Conservation (phyloP, 53 echinoderm and acorn worm genomes). For the Hippasteria phrygiana region DNA sequence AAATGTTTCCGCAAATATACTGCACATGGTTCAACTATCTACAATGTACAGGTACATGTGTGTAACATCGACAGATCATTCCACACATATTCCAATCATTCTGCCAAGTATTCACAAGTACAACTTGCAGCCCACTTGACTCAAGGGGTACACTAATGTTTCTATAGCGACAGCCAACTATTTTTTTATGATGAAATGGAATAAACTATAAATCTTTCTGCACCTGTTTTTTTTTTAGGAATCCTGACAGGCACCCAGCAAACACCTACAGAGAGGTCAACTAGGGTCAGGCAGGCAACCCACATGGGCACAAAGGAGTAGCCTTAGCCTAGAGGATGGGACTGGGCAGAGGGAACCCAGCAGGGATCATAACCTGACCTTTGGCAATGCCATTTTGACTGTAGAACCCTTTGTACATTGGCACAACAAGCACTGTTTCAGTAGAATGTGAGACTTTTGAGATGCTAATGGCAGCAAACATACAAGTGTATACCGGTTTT, state of each 20-base stretch:
- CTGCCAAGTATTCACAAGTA: background rate
- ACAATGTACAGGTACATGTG: background rate
- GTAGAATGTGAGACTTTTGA: no score
- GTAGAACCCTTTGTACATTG: no score
- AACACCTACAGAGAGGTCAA: slow-evolving; percentile 19
- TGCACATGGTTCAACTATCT: no score
- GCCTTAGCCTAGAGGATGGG: slow-evolving; percentile 1
- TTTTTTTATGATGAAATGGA: background rate
- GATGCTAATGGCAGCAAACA: no score
- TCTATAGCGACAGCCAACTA: background rate
- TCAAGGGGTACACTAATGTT: background rate
- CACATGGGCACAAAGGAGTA: background rate
- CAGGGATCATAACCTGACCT: no score
- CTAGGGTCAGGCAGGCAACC: slow-evolving; percentile 18
- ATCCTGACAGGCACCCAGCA: slow-evolving; percentile 29
- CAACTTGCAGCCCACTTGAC: background rate
- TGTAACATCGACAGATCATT: background rate
- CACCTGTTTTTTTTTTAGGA: slow-evolving; percentile 33
- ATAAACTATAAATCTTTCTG: background rate
- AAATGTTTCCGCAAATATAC: no score
- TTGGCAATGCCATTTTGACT: no score
- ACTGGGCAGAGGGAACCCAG: no score
- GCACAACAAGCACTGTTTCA: no score
- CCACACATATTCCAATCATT: background rate
- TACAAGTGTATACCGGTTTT: no score